These are phyloP conservation scores for Acronicta psi DNA, from an alignment of 2,888 invertebrate genomes.

Conservation along the genomic window DNA sequence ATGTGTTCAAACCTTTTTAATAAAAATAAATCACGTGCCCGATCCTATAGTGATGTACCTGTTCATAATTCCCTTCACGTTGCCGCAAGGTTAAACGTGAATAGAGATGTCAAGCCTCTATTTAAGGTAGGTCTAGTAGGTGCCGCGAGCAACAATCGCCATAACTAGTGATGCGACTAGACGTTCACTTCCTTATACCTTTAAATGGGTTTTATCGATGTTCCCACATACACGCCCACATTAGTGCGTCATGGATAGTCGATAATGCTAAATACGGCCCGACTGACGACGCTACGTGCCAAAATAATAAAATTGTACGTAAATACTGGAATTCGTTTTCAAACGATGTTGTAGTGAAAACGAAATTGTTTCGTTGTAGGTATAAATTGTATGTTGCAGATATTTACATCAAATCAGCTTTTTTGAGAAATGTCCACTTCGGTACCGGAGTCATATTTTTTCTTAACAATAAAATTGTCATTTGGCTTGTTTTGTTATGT, in stretches of 20 bases:
- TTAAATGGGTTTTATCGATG: constrained; percentile 54
- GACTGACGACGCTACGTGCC: constrained; percentile 35
- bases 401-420: constrained; percentile 9
- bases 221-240: constrained; percentile 56
- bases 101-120: constrained; percentile 32
- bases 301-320: constrained; percentile 57
- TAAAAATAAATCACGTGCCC: too few relatives aligned
- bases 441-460: not conserved
- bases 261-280: constrained; percentile 54
- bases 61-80: not conserved
- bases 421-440: constrained; percentile 11
- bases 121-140: constrained; percentile 6
- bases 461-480: constrained; percentile 4
- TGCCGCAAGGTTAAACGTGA: constrained; percentile 33
- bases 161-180: constrained; percentile 34
- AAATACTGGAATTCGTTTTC: constrained; percentile 51
- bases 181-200: constrained; percentile 50
- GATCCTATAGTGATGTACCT: not conserved
- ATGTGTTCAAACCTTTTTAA: too few relatives aligned
- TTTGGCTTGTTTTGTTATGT: not conserved
- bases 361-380: constrained; percentile 17
- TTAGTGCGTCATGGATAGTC: constrained; percentile 52
- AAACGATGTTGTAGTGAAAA: constrained; percentile 32
- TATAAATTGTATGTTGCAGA: constrained; percentile 15
- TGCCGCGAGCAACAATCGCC: constrained; percentile 18